Conservation (phyloP, 1,140 invertebrate species). For the Geopemphigus sp. region DNA sequence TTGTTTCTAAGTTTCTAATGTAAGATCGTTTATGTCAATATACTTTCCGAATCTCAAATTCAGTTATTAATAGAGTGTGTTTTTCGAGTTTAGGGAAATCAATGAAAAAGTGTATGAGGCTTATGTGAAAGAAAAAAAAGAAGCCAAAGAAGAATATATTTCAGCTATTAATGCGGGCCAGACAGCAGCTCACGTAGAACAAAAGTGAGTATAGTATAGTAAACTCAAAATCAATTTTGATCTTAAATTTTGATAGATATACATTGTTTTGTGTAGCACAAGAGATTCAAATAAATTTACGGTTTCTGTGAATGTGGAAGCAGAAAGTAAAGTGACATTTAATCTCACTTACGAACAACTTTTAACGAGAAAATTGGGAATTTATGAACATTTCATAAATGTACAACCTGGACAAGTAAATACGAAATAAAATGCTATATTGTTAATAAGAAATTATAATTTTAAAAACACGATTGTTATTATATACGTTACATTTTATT, state of each 20-base stretch:
- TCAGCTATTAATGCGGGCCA: conserved; percentile 62
- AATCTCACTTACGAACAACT: conserved; percentile 68
- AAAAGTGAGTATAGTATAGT: conserved; percentile 55
- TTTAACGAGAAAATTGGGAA: conserved; percentile 59
- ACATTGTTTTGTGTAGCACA: conserved; percentile 56
- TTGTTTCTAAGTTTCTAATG: conserved; percentile 66
- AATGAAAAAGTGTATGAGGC: conserved; percentile 60
- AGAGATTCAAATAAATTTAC: conserved; percentile 67
- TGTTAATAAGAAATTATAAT: not conserved
- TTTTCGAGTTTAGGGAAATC: conserved; percentile 57
- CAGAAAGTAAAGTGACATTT: conserved; percentile 61
- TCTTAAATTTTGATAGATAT: not conserved
- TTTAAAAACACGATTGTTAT: not conserved
- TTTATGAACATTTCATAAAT: conserved; percentile 65
- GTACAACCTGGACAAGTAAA: conserved; percentile 61
- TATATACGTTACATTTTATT: not conserved
- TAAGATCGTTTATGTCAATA: conserved; percentile 54
- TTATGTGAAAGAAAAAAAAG: conserved; percentile 63
- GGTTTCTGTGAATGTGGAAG: conserved; percentile 64
- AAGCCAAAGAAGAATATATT: conserved; percentile 65
- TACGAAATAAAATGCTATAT: not conserved
- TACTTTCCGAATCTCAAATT: not conserved
- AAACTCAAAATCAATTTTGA: not conserved
- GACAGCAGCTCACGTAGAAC: conserved; percentile 62
- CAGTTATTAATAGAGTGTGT: not conserved